Percentiles rank a stretch among this genome's conserved stretches.
phyloP scores from a whole-genome alignment of 2,113 vertebrate genomes.

The Charina bottae region DNA sequence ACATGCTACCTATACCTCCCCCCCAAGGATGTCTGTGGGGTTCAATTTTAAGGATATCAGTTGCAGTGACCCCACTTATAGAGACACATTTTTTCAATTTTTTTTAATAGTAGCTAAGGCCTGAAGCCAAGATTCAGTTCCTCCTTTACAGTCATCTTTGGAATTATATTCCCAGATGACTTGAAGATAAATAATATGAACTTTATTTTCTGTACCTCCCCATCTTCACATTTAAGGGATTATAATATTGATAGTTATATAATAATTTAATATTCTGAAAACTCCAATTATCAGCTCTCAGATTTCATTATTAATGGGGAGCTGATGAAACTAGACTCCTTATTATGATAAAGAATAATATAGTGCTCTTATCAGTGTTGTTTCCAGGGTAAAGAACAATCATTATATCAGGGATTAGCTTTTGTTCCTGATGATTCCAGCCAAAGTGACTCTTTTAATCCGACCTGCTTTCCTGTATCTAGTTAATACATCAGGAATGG shows the following conservation, averaged over 20 bases:
- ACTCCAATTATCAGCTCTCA: slow-evolving; percentile 11
- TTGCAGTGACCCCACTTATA: slow-evolving; percentile 17
- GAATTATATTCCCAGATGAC: background rate
- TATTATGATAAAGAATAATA: slow-evolving; percentile 76
- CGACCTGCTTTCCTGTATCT: slow-evolving; percentile 46
- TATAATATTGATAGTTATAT: background rate
- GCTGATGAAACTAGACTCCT: slow-evolving; percentile 71
- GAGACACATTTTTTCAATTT: slow-evolving; percentile 24
- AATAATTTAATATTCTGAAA: background rate
- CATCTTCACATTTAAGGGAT: slow-evolving; percentile 45
- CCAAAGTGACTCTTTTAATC: slow-evolving; percentile 25
- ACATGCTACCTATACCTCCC: background rate
- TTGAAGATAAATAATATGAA: background rate
- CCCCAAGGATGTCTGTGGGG: background rate
- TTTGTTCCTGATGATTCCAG: slow-evolving; percentile 38
- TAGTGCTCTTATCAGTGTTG: slow-evolving; percentile 77
- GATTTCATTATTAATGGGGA: slow-evolving; percentile 67
- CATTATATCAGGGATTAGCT: slow-evolving; percentile 78
- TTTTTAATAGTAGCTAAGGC: slow-evolving; percentile 22
- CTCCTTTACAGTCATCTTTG: slow-evolving; percentile 8
- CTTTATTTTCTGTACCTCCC: slow-evolving; percentile 32
- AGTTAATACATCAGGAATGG: slow-evolving; percentile 10
- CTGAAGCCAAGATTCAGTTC: background rate
- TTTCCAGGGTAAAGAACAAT: slow-evolving; percentile 73
- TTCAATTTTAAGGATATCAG: slow-evolving; percentile 15